These are phyloP conservation scores for Araneus ventricosus DNA, from an alignment of 1,140 invertebrate genomes.

Conservation along the genomic window DNA sequence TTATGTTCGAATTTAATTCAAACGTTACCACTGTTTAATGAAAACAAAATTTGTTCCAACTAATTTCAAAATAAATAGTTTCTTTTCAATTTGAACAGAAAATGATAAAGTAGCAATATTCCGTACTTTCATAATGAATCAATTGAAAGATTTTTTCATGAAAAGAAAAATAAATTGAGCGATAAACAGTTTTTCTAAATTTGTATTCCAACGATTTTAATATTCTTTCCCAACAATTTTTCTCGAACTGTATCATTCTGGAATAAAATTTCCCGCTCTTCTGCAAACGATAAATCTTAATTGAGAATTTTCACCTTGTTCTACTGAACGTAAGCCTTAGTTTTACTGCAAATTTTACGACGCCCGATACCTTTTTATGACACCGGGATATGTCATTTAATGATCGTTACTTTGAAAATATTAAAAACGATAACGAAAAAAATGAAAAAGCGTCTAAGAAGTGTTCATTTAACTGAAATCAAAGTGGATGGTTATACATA, in stretches of 20 bases:
- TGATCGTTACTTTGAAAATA: not conserved
- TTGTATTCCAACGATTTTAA: not conserved
- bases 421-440: not conserved
- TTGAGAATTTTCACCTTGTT: slow-evolving; percentile 28
- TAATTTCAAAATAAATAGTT: not conserved
- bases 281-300: slow-evolving; percentile 19
- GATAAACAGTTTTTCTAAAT: not conserved
- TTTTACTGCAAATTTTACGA: slow-evolving; percentile 28
- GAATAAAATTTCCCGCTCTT: slow-evolving; percentile 5
- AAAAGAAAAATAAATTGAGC: not conserved
- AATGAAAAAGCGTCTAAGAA: not conserved
- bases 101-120: not conserved
- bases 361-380: not conserved
- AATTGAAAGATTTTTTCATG: not conserved
- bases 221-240: not conserved
- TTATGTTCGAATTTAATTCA: too few relatives aligned
- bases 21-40: too few relatives aligned
- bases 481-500: not conserved
- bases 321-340: not conserved
- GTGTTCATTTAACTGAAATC: not conserved
- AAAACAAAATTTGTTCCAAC: not conserved
- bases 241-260: not conserved
- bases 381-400: not conserved
- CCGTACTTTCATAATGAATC: not conserved
- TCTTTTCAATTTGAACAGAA: not conserved